Evolutionary conservation across 2,797 vertebrate species (phyloP).

Genomic region (Silurus lanzhouensis): DNA sequence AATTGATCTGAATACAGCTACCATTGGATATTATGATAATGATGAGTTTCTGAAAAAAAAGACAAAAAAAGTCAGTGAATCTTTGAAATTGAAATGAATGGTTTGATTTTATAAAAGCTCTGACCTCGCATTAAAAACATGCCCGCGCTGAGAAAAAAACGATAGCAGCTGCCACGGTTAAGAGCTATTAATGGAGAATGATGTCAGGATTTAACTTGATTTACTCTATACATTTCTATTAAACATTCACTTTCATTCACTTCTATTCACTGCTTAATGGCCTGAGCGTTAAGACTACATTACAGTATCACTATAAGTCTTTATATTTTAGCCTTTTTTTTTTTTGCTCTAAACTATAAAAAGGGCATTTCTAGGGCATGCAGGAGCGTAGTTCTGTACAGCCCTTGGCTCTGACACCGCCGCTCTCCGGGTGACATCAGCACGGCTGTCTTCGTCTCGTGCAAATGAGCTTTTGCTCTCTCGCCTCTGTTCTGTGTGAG

Average conservation of each 20-base stretch:
- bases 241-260: conserved; percentile 1
- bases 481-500: conserved; percentile 27
- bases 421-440: conserved; percentile 40
- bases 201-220: not conserved
- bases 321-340: not conserved
- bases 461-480: conserved; percentile 55
- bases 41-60: not conserved
- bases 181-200: not conserved
- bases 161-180: not conserved
- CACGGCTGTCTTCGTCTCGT: conserved; percentile 24
- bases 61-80: not conserved
- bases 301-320: not conserved
- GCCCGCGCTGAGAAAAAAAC: not conserved
- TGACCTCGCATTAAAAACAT: not conserved
- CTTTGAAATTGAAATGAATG: not conserved
- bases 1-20: no score
- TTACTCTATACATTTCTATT: not conserved
- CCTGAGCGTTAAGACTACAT: not conserved
- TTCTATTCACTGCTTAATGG: not conserved
- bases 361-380: not conserved
- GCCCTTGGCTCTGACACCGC: conserved; percentile 43
- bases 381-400: conserved; percentile 25
- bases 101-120: not conserved
- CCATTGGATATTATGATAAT: not conserved
- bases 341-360: not conserved